Evolutionary conservation across 2,888 invertebrate species (phyloP), one percentile per base, ranked within the genome.

Genomic region (Quadroppia sp.): DNA sequence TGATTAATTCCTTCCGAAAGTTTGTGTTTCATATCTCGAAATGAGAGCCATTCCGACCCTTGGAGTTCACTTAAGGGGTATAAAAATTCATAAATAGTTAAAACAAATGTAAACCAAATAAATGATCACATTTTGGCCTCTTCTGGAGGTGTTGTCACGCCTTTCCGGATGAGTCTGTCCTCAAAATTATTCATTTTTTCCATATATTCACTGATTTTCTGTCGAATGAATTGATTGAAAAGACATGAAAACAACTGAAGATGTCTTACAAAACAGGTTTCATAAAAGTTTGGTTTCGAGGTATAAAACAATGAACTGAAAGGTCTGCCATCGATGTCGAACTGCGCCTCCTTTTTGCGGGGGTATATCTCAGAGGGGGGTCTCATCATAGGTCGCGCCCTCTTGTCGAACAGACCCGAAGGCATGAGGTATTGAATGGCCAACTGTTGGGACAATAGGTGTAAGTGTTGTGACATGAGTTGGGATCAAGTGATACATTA

Each of bases 401-500:
- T 87, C 78, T 87, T 88, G 73, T 93, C 91, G 81, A 87, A 92
- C 72, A 99, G 84, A 7, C 94, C 96, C 75, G 96, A 96, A 6
- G 99, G 99, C 80, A 99, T 91, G n/a, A 99, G 84, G 84, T 99
- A 99, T 77, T 88, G 87, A 79, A 99, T 92, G 2, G 96, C 91
- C 81, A 87, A 87, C 91, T 91, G 82, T 75, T 85, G 83, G 50
- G 2, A 36, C 45, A 15, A 17, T 15, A 11, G 45, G 36, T 36
- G 4, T 36, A 36, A 4, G 36, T 4, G 9, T 36, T 36, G 15
- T 2, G 15, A 45, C 11, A 45, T 11, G 45, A 45, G 6, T 45
- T 2, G 15, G 15, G 17, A 6, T n/a, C 4, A 4, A 50, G n/a
- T 50, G 50, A 9, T 13, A 45, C 11, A 84, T 84, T 85, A 91